A percentile compares a stretch with the other conserved stretches of the same genome.
These are phyloP conservation scores for Coregonus clupeaformis DNA, from an alignment of 2,113 vertebrate species.

Conservation along the genomic window DNA sequence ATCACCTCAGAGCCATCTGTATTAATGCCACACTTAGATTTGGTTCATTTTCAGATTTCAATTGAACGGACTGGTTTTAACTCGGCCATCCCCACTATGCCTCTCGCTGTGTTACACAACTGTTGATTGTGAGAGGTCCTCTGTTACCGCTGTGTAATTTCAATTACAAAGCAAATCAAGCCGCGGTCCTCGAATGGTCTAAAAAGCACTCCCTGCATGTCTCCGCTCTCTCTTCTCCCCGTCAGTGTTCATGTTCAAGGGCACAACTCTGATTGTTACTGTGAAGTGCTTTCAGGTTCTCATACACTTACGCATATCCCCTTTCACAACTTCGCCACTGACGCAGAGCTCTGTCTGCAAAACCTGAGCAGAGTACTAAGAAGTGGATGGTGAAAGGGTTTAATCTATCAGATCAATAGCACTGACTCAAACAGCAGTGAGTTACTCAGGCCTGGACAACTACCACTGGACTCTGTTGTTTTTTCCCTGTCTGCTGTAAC, in stretches of 20 bases:
- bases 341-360: not conserved
- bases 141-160: not conserved
- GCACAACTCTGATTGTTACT: constrained; percentile 11
- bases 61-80: not conserved
- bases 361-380: not conserved
- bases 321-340: constrained; percentile 30
- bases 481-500: too few species aligned
- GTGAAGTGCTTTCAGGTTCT: constrained; percentile 30
- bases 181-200: not conserved
- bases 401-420: constrained; percentile 29
- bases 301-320: constrained; percentile 25
- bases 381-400: constrained; percentile 6
- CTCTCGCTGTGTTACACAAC: not conserved
- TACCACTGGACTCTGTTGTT: too few species aligned
- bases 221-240: not conserved
- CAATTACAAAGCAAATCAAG: not conserved
- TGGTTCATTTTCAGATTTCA: not conserved
- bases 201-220: not conserved
- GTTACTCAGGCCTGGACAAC: too few species aligned
- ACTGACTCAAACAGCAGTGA: not conserved
- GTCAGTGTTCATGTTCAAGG: constrained; percentile 22
- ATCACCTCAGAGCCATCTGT: not conserved
- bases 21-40: not conserved
- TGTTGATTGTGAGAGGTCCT: not conserved
- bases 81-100: not conserved